Conservation (phyloP, 2,888 invertebrate species). For the Drosophila mimica region DNA sequence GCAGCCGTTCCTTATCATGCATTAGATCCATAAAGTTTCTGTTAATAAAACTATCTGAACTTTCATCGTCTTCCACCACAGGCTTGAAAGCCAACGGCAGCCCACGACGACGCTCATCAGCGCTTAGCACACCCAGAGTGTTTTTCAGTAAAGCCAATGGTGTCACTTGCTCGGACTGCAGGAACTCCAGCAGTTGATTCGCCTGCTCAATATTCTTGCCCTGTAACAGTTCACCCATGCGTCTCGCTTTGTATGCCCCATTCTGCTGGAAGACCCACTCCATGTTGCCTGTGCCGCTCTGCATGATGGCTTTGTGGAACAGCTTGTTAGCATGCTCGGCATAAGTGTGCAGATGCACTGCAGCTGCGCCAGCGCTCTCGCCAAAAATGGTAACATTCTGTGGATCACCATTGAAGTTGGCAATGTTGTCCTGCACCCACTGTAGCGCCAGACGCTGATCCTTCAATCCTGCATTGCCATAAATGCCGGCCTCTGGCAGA, state of each 20-base stretch:
- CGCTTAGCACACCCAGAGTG: slow-evolving; percentile 58
- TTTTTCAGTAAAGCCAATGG: slow-evolving; percentile 55
- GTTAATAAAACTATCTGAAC: slow-evolving; percentile 77
- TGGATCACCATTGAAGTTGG: slow-evolving; percentile 85
- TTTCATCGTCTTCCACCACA: slow-evolving; percentile 72
- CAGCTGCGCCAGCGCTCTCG: slow-evolving; percentile 82
- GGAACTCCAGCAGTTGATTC: slow-evolving; percentile 55
- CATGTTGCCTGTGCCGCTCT: slow-evolving; percentile 83
- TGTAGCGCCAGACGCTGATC: slow-evolving; percentile 86
- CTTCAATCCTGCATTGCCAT: slow-evolving; percentile 84
- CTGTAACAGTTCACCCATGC: slow-evolving; percentile 76
- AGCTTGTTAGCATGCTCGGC: slow-evolving; percentile 77
- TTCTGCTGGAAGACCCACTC: slow-evolving; percentile 82
- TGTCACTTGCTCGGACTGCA: slow-evolving; percentile 67
- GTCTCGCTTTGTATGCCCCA: slow-evolving; percentile 64
- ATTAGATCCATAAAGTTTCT: slow-evolving; percentile 85
- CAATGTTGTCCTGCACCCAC: slow-evolving; percentile 85
- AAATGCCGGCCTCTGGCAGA: slow-evolving; percentile 81
- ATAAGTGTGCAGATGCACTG: slow-evolving; percentile 81
- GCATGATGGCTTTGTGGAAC: slow-evolving; percentile 83
- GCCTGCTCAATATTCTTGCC: slow-evolving; percentile 44
- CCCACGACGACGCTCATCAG: slow-evolving; percentile 79
- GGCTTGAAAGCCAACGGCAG: slow-evolving; percentile 82
- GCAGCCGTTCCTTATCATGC: slow-evolving; percentile 79
- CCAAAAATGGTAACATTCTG: slow-evolving; percentile 83